A percentile compares a stretch with the other conserved stretches of the same genome.
These are phyloP conservation scores for Cavia porcellus DNA, from an alignment of 2,113 vertebrate genomes.

Conservation along the genomic window DNA sequence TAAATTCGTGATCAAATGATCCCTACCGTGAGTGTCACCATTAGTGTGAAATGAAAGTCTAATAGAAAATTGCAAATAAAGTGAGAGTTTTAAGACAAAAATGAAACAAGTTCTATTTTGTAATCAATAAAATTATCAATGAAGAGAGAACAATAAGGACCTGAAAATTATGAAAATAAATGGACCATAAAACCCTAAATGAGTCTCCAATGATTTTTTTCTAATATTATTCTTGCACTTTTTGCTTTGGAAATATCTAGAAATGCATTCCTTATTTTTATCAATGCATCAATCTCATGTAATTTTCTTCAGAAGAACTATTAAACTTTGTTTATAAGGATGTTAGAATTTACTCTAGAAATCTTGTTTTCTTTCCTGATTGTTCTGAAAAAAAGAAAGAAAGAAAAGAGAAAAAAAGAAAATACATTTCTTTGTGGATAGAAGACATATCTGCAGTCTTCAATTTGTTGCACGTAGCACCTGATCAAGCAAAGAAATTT, in stretches of 20 bases:
- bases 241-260: background rate
- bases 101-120: slow-evolving; percentile 25
- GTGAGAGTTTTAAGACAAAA: background rate
- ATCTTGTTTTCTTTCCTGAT: background rate
- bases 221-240: background rate
- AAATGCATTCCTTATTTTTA: slow-evolving; percentile 32
- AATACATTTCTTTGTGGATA: slow-evolving; percentile 15
- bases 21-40: background rate
- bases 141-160: background rate
- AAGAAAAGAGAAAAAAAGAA: background rate
- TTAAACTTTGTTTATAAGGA: background rate
- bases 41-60: slow-evolving; percentile 41
- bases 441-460: background rate
- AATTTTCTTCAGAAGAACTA: background rate
- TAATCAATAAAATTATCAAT: slow-evolving; percentile 39
- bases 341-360: background rate
- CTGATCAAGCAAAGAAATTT: slow-evolving; percentile 47
- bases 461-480: background rate
- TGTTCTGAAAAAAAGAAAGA: background rate
- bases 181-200: background rate
- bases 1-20: background rate
- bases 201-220: slow-evolving; percentile 44
- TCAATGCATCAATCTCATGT: background rate
- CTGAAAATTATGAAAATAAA: slow-evolving; percentile 59
- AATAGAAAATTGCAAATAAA: background rate